These are phyloP conservation scores for Nephrocerus scutellatus DNA, from an alignment of 2,888 invertebrate species.

Conservation along the genomic window DNA sequence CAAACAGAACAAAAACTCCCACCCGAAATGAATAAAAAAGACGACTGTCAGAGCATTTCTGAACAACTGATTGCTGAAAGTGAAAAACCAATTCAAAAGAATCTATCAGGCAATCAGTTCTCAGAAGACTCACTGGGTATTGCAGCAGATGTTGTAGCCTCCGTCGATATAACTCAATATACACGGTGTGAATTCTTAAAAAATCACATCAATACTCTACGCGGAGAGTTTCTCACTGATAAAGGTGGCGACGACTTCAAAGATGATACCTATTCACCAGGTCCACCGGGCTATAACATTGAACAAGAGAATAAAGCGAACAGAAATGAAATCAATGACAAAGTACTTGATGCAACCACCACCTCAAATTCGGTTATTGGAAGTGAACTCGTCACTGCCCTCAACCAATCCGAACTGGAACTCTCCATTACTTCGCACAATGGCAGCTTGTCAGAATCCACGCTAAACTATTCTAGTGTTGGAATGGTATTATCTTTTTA, in stretches of 20 bases:
- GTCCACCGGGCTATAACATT: too few relatives aligned
- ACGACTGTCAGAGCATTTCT: too few relatives aligned
- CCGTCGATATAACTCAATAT: too few relatives aligned
- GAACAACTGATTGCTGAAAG: too few relatives aligned
- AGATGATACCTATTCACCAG: too few relatives aligned
- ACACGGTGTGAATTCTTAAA: too few relatives aligned
- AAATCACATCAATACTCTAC: slow-evolving; percentile 27
- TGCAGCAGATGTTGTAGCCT: too few relatives aligned
- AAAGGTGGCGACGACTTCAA: too few relatives aligned
- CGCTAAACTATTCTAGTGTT: slow-evolving; percentile 35
- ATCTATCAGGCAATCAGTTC: slow-evolving; percentile 20
- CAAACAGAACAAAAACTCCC: too few relatives aligned
- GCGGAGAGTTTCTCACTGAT: slow-evolving; percentile 27
- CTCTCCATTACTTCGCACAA: slow-evolving; percentile 23
- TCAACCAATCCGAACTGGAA: slow-evolving; percentile 31
- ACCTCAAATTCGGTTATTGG: slow-evolving; percentile 21
- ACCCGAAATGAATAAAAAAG: too few relatives aligned
- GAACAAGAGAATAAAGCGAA: neutral
- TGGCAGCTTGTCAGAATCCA: slow-evolving; percentile 29
- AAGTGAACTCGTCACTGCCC: slow-evolving; percentile 31
- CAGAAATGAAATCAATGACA: neutral
- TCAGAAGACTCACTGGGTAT: slow-evolving; percentile 17
- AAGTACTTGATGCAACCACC: slow-evolving; percentile 2
- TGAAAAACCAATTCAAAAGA: too few relatives aligned
- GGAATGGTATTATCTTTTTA: slow-evolving; percentile 32